Conservation (phyloP, 2,797 vertebrate genomes). For the Centropyge bicolor region DNA sequence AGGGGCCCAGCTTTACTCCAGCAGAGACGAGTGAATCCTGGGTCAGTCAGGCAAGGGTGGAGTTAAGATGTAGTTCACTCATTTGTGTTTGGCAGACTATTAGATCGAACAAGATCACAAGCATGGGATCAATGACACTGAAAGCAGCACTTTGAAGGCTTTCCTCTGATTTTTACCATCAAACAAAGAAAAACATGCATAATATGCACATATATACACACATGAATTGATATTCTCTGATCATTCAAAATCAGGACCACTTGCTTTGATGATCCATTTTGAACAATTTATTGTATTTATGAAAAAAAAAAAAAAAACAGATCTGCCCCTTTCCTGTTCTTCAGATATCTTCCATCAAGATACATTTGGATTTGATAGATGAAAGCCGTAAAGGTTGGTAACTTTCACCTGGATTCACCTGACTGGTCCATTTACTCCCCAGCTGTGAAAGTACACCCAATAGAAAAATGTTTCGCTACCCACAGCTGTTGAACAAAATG, state of each 20-base stretch:
- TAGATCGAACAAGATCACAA: background rate
- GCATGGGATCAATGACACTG: background rate
- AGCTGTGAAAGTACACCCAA: conserved; percentile 56
- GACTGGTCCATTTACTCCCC: conserved; percentile 65
- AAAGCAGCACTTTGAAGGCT: background rate
- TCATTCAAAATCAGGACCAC: background rate
- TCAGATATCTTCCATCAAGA: conserved; percentile 29
- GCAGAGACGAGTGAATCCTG: conserved; percentile 5
- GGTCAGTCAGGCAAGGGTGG: background rate
- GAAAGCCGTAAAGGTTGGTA: conserved; percentile 44
- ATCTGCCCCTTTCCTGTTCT: background rate
- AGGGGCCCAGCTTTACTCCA: background rate
- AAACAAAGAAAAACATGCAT: background rate
- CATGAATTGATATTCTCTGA: too few species aligned
- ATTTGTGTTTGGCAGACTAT: background rate
- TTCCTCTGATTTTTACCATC: too few species aligned
- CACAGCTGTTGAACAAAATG: conserved; percentile 61
- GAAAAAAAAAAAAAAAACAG: background rate
- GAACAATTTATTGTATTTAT: background rate
- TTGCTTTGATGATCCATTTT: background rate
- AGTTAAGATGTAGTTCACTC: background rate
- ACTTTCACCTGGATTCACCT: conserved; percentile 71
- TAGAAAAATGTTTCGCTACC: conserved; percentile 20
- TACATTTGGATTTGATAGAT: conserved; percentile 38
- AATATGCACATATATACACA: background rate